Evolutionary conservation across 2,888 invertebrate genomes (phyloP), one percentile per base, ranked within the genome.

Genomic region (Epinotia bilunana): DNA sequence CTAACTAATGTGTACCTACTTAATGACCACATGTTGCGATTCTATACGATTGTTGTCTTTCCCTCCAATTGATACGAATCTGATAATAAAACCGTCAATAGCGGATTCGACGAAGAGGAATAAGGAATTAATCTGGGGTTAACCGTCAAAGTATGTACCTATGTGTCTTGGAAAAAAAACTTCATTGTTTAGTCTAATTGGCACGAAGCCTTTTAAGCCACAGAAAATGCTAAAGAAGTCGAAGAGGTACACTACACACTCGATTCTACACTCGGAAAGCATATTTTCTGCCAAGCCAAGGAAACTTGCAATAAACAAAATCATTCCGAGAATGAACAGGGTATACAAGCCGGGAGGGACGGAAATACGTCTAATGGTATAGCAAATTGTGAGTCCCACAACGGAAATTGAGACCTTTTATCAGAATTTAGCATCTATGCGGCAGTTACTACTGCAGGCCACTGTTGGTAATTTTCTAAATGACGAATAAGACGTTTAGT

Each of bases 371-470:
- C 39, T 65, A 74, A 64, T 65, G 60, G 49, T 33, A 62, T 68
- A 70, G 74, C 70, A 70, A 74, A 70, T 74, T 70, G 74, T 60
- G 53, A 58, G 53, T 53, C 68, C 33, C 70, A 23, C 16, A 53
- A 49, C 53, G 74, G 64, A 70, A 64, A 70, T 65, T 58, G 58
- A n/a, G 64, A 53, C 46, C 49, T 70, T 70, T 70, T 74, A 74
- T 70, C 64, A 64, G 23, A 28, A 65, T 65, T 60, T 64, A 53
- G 58, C 58, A 70, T 74, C 74, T 64, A 49, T 69, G 46, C 58
- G 43, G 63, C 68, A 49, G 57, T 13, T 64, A 64, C 64, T 49
- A 64, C 13, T 23, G 64, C 23, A 55, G 67, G 73, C n/a, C n/a
- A 53, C n/a, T 33, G n/a, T 58, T 20, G 23, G 58, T 68, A 55